Conservation (phyloP, 2,113 vertebrate genomes). For the Cyprinodon brontotheroides region DNA sequence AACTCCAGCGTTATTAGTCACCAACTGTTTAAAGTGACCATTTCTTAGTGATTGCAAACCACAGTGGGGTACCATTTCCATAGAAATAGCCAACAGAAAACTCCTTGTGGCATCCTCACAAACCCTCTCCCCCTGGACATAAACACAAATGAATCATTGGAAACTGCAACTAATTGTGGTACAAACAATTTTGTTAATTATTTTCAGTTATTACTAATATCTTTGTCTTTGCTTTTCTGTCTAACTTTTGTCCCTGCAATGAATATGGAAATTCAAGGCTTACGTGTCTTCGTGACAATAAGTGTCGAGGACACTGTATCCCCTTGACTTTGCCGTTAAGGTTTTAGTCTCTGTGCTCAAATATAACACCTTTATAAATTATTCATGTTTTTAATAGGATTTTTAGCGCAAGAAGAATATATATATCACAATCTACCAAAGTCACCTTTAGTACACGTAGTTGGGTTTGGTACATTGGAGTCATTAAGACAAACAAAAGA, state of each 20-base stretch:
- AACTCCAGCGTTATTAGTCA: background rate
- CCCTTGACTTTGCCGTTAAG: background rate
- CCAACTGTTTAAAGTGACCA: background rate
- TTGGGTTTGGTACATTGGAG: slow-evolving; percentile 19
- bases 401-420: slow-evolving; percentile 7
- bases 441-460: slow-evolving; percentile 15
- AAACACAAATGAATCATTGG: background rate
- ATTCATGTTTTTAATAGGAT: slow-evolving; percentile 12
- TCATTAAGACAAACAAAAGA: slow-evolving; percentile 48
- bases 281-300: background rate
- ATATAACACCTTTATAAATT: background rate
- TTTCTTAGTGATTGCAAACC: too few relatives aligned
- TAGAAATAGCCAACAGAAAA: too few relatives aligned
- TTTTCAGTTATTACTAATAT: background rate
- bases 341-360: slow-evolving; percentile 2
- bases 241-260: too few relatives aligned
- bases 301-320: background rate
- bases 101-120: background rate
- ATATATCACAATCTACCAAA: slow-evolving; percentile 2
- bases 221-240: background rate
- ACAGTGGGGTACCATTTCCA: too few relatives aligned
- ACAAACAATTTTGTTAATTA: background rate
- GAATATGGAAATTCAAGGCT: background rate
- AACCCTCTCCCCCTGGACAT: too few relatives aligned
- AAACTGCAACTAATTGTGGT: background rate